A percentile compares a stretch with the other conserved stretches of the same genome.
These are phyloP conservation scores for Tachypleus tridentatus DNA, from an alignment of 1,140 invertebrate genomes.

Conservation along the genomic window DNA sequence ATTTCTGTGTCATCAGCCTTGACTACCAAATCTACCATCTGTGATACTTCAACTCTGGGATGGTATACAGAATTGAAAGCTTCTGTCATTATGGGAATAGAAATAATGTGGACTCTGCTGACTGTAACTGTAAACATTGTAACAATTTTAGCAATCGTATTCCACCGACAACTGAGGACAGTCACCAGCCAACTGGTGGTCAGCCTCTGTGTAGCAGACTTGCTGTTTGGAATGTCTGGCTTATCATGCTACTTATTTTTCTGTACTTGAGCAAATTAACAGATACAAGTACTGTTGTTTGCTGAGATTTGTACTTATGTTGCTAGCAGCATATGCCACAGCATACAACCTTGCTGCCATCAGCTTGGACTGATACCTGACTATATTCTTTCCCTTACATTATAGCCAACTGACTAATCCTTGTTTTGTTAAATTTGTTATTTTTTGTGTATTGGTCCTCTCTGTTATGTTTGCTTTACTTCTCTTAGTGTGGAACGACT, in stretches of 20 bases:
- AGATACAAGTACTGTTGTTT: constrained; percentile 2
- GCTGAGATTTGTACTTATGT: background rate
- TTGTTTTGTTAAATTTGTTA: background rate
- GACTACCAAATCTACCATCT: too few relatives aligned
- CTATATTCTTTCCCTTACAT: background rate
- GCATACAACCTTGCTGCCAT: background rate
- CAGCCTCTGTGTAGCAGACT: background rate
- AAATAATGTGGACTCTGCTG: background rate
- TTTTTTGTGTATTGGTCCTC: background rate
- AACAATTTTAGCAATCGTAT: background rate
- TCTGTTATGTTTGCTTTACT: background rate
- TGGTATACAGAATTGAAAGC: too few relatives aligned
- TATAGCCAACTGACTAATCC: background rate
- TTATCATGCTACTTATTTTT: background rate
- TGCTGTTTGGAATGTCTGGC: background rate
- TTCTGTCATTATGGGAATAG: too few relatives aligned
- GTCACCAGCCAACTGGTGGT: background rate
- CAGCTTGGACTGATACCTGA: background rate
- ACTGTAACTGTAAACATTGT: background rate
- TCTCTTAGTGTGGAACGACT: background rate
- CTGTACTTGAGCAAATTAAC: background rate
- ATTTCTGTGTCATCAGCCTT: too few relatives aligned
- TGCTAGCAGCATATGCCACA: background rate
- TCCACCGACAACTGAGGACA: background rate
- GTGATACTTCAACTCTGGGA: too few relatives aligned